Base-by-base conservation (phyloP, 2,888 invertebrate species). In the Eupithecia abbreviata region DNA sequence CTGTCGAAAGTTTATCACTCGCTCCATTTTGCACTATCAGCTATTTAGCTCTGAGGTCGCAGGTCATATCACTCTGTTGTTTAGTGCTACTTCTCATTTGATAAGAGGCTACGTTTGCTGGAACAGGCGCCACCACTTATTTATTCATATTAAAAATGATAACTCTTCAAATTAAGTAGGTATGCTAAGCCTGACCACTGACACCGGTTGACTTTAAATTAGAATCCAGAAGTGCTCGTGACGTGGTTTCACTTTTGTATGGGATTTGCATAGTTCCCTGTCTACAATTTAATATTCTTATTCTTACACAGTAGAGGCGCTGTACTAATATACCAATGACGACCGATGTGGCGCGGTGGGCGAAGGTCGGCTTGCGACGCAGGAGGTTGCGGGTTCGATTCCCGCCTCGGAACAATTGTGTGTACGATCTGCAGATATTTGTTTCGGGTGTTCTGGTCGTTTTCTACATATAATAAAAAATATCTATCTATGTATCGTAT, bases 11-110 rank as follows among this genome's bases (percentile, higher is more conserved):
- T 74, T 78, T 78, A 78, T 78, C 78, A 47, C 45, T 2, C 65
- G 79, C 55, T 76, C 78, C 73, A 78, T 70, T 79, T 76, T 69
- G 45, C 62, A 41, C 49, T 72, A 72, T 73, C 73, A 67, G 47
- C 13, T 58, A 74, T 10, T 4, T 69, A 49, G 49, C 42, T 42
- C 42, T 42, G 9, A 15, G 66, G 41, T 66, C 66, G 18, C 7
- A 42, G 66, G 15, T 66, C 66, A 42, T 7, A 66, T 42, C 66
- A 42, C 13, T 42, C 41, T 13, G 65, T 66, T 42, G 42, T 66
- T 66, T 42, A 66, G 65, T 66, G 65, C 12, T 66, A 41, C 65
- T 58, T 58, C 10, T 62, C 30, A 2, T 30, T 30, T 12, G 62
- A 62, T 62, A 62, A 62, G 62, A 30, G 10, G 30, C 62, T 10